These are phyloP conservation scores for Centropus unirufus DNA, from an alignment of 2,113 vertebrate genomes.

Conservation along the genomic window DNA sequence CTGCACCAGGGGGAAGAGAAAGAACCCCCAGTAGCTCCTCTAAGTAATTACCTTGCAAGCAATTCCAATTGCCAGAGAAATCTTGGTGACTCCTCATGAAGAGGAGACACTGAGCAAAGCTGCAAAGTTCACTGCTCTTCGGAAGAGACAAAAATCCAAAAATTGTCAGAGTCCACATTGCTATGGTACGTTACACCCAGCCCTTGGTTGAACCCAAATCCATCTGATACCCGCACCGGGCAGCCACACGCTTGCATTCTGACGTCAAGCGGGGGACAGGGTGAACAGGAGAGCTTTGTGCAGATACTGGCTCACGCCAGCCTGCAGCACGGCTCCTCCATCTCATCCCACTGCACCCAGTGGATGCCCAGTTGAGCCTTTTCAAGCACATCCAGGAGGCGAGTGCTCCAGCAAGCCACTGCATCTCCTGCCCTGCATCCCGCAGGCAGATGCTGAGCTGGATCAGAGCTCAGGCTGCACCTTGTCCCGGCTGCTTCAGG, in stretches of 20 bases:
- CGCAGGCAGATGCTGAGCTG: not conserved
- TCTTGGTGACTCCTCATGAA: not conserved
- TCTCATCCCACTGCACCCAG: not conserved
- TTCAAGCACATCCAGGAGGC: not conserved
- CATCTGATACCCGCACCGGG: accelerated
- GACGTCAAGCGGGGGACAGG: not conserved
- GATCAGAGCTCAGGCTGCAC: not conserved
- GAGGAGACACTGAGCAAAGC: not conserved
- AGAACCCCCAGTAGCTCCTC: not conserved
- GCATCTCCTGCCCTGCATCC: not conserved
- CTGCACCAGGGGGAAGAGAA: not conserved
- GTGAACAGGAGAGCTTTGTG: accelerated
- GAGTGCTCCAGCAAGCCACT: not conserved
- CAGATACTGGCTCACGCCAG: not conserved
- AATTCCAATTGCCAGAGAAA: not conserved
- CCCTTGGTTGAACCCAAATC: not conserved
- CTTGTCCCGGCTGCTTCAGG: not conserved
- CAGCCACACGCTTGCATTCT: accelerated
- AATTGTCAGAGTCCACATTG: not conserved
- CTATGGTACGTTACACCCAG: not conserved
- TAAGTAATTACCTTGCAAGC: not conserved
- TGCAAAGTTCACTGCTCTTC: not conserved
- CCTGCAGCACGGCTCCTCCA: not conserved
- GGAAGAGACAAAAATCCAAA: not conserved
- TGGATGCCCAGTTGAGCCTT: not conserved